A percentile compares a stretch with the other conserved stretches of the same genome.
phyloP scores from a whole-genome alignment of 53 echinoderm and acorn worm species.

The Patiria pectinifera region DNA sequence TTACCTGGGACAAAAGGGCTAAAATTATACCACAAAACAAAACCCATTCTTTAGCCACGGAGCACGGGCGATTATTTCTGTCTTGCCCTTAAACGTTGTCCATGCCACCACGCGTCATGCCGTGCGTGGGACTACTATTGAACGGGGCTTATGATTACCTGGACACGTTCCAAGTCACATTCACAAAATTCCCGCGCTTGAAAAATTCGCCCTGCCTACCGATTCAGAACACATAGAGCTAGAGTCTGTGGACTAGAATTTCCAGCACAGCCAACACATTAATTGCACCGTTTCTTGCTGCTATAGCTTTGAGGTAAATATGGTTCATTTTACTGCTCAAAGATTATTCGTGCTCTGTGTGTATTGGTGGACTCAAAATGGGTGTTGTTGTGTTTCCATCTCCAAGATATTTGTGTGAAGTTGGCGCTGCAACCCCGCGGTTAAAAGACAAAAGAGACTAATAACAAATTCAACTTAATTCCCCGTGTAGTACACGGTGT shows the following conservation, averaged over 20 bases:
- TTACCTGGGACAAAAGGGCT: too few species aligned
- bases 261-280: too few species aligned
- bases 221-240: not conserved
- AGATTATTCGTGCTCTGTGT: too few species aligned
- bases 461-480: conserved; percentile 18
- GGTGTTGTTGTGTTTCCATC: too few species aligned
- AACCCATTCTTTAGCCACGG: too few species aligned
- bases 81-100: not conserved
- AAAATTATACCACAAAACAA: too few species aligned
- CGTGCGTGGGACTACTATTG: not conserved
- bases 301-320: too few species aligned
- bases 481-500: conserved; percentile 17
- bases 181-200: conserved; percentile 24
- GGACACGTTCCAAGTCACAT: conserved; percentile 30
- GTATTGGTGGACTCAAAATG: too few species aligned
- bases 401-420: too few species aligned
- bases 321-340: too few species aligned
- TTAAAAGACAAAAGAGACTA: not conserved
- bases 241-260: too few species aligned
- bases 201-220: not conserved
- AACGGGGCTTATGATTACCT: not conserved
- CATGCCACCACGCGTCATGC: not conserved
- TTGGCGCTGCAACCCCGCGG: not conserved
- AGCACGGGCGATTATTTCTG: not conserved
- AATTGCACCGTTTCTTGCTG: too few species aligned